These are phyloP conservation scores for Pluvialis apricaria DNA, from an alignment of 2,113 vertebrate genomes.

Conservation along the genomic window DNA sequence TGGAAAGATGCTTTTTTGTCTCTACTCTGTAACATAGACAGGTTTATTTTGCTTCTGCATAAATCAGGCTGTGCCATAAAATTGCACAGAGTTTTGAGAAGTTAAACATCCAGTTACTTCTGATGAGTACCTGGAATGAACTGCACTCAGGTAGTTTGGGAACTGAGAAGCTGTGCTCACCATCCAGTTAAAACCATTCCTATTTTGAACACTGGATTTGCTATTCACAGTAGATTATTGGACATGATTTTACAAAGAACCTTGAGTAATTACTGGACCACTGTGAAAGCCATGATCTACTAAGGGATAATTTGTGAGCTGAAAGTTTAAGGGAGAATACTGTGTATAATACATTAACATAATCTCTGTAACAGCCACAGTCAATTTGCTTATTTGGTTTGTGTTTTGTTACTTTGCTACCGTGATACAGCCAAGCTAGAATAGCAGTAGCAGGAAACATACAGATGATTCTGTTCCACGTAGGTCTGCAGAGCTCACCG, in stretches of 20 bases:
- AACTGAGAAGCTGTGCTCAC: neutral
- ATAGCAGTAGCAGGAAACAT: neutral
- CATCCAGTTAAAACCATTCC: neutral
- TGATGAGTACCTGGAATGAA: neutral
- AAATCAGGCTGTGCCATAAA: neutral
- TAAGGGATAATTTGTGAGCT: neutral
- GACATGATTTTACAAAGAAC: neutral
- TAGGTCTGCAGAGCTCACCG: neutral
- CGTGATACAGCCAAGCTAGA: neutral
- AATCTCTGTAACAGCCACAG: neutral
- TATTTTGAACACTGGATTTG: neutral
- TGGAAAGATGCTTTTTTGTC: neutral
- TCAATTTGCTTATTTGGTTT: neutral
- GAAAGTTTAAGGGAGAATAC: neutral
- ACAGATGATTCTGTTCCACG: neutral
- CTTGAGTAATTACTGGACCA: neutral
- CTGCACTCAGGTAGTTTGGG: neutral
- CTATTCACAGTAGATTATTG: neutral
- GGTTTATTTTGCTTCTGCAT: neutral
- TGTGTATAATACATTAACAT: neutral
- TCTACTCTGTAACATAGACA: neutral
- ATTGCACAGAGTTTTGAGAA: neutral
- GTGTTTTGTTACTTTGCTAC: neutral
- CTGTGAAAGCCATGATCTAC: neutral
- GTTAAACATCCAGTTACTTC: neutral